A percentile compares a stretch with the other conserved stretches of the same genome.
phyloP scores from a whole-genome alignment of 2,888 invertebrate species.

The Drosophila rellima region DNA sequence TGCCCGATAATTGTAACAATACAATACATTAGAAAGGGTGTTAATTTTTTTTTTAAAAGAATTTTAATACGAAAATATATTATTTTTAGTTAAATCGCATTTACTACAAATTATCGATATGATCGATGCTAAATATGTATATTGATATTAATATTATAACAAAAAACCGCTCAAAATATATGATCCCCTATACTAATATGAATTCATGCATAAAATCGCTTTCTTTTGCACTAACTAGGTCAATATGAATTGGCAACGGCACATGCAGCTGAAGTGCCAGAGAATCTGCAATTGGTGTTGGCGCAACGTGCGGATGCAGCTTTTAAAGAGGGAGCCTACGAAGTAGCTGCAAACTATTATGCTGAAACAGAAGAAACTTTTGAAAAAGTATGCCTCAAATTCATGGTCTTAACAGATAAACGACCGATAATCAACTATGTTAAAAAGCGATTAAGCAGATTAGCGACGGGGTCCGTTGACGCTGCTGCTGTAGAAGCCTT shows the following conservation, averaged over 20 bases:
- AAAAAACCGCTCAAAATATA: too few relatives aligned
- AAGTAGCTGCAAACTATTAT: slow-evolving; percentile 94
- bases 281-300: slow-evolving; percentile 93
- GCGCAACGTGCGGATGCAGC: slow-evolving; percentile 95
- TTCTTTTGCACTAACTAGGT: slow-evolving; percentile 80
- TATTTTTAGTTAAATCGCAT: too few relatives aligned
- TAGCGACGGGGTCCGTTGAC: slow-evolving; percentile 79
- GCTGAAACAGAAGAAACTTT: slow-evolving; percentile 97
- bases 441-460: slow-evolving; percentile 91
- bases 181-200: too few relatives aligned
- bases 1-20: too few relatives aligned
- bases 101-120: too few relatives aligned
- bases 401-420: slow-evolving; percentile 89
- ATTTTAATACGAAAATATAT: too few relatives aligned
- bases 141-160: too few relatives aligned
- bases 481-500: slow-evolving; percentile 93
- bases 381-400: slow-evolving; percentile 97
- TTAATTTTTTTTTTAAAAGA: too few relatives aligned
- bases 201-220: too few relatives aligned
- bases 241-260: slow-evolving; percentile 95
- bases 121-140: too few relatives aligned
- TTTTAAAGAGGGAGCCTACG: slow-evolving; percentile 92
- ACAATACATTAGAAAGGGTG: too few relatives aligned
- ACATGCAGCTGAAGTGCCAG: slow-evolving; percentile 93
- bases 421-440: slow-evolving; percentile 95